phyloP scores from a whole-genome alignment of 2,113 vertebrate species.

The Coreoperca whiteheadi region DNA sequence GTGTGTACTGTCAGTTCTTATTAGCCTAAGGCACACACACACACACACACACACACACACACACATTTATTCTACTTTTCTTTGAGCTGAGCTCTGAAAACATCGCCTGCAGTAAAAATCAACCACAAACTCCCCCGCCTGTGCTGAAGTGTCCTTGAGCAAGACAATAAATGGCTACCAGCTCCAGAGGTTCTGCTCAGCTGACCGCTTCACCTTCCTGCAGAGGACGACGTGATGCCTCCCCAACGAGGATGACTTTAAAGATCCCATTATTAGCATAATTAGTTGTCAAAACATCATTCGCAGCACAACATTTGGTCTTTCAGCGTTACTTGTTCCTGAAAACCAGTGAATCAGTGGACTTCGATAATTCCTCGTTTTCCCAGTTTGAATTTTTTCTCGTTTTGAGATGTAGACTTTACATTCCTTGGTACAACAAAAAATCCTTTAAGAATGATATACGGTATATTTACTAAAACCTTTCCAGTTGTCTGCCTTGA shows the following conservation, averaged over 20 bases:
- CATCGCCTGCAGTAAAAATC: neutral
- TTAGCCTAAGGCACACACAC: conserved; percentile 3
- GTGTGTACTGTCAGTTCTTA: conserved; percentile 13
- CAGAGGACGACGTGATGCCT: too few relatives aligned
- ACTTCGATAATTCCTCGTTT: neutral
- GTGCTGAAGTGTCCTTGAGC: conserved; percentile 4
- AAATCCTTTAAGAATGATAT: neutral
- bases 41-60: conserved; percentile 14
- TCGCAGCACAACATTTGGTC: neutral
- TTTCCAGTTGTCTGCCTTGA: neutral
- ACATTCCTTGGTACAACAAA: too few relatives aligned
- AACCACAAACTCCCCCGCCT: neutral
- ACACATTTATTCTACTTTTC: neutral
- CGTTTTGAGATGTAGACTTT: too few relatives aligned
- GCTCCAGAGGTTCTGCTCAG: neutral
- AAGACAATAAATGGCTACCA: neutral
- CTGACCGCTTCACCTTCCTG: neutral
- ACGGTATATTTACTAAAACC: neutral
- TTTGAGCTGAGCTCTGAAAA: conserved; percentile 18
- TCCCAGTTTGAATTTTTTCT: neutral
- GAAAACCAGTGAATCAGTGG: too few relatives aligned
- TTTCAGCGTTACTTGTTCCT: neutral
- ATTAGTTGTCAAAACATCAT: neutral
- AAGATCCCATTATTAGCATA: neutral
- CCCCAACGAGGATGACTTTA: neutral